Evolutionary conservation across 2,888 invertebrate species (phyloP).

Genomic region (Ormyrus thymus): DNA sequence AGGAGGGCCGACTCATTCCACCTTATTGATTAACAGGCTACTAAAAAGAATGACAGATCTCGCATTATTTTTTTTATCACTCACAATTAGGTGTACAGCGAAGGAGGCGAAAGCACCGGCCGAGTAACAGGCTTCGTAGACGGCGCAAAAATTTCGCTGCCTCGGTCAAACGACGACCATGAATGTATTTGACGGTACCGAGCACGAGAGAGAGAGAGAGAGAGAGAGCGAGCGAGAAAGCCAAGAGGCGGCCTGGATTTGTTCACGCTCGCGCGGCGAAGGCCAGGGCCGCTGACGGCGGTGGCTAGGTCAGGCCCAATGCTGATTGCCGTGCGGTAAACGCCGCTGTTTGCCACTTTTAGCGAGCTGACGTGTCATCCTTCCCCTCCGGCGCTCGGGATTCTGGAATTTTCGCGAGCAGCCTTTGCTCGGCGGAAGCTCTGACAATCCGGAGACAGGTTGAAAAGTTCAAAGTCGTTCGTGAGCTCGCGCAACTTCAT

Average conservation of each 20-base stretch:
- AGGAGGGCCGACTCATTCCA: background rate
- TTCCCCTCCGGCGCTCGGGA: background rate
- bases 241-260: constrained; percentile 29
- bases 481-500: no score
- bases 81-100: background rate
- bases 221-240: background rate
- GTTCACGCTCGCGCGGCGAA: constrained; percentile 17
- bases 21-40: background rate
- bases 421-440: background rate
- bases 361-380: background rate
- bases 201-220: constrained; percentile 3
- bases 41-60: background rate
- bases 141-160: background rate
- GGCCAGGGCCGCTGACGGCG: constrained; percentile 36
- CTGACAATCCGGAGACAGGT: no score
- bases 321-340: constrained; percentile 11
- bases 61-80: background rate
- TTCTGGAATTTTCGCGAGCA: constrained; percentile 20
- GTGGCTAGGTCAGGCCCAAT: constrained; percentile 40
- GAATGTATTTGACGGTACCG: constrained; percentile 16
- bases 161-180: constrained; percentile 13
- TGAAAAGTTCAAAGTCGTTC: no score
- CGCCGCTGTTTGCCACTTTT: background rate
- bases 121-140: background rate
- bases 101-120: background rate